Base-by-base conservation (phyloP, 2,888 invertebrate genomes). In the Agonopterix heracliana region DNA sequence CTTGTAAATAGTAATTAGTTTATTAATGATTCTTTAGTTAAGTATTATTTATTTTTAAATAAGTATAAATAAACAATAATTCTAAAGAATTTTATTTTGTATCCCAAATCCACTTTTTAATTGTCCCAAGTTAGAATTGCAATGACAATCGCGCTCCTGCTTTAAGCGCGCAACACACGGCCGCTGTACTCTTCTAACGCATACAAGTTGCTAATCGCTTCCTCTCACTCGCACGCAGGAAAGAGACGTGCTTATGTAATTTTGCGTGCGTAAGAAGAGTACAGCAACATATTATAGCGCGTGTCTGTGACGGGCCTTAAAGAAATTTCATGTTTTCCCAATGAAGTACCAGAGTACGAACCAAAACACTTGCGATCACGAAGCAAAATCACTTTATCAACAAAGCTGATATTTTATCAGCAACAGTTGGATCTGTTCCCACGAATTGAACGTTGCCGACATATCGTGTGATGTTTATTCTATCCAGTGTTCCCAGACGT, bases 381-480 rank as follows among this genome's bases (percentile, higher is more conserved):
- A 1, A 44, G 44, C 9, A 9, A 10, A 8, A 35, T 44, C 44
- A 44, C 35, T 1, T 4, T 8, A 17, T 34, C 44, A 4, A 44
- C 10, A 35, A 44, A 44, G 12, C 7, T 12, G 9, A 34, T 13
- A 34, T n/a, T n/a, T n/a, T n/a, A n/a, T 10, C 7, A 7, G 44
- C 34, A 11, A 44, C 12, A 5, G 7, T 11, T 1, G 34, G n/a
- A 9, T 44, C 44, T 3, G 12, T 9, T 10, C 12, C 34, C 7
- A 34, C 13, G 12, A 35, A 11, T 9, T 11, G 11, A 41, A 41
- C 26, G 71, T 94, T 95, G 1, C 94, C 95, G 43, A 14, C 94
- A 89, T 2, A 78, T 78, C 0, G 63, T 54, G 55, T 91, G 91
- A 12, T 41, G 11, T 13, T n/a, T n/a, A n/a, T n/a, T n/a, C n/a